Base-by-base conservation (phyloP, 2,113 vertebrate species). In the Aix galericulata region DNA sequence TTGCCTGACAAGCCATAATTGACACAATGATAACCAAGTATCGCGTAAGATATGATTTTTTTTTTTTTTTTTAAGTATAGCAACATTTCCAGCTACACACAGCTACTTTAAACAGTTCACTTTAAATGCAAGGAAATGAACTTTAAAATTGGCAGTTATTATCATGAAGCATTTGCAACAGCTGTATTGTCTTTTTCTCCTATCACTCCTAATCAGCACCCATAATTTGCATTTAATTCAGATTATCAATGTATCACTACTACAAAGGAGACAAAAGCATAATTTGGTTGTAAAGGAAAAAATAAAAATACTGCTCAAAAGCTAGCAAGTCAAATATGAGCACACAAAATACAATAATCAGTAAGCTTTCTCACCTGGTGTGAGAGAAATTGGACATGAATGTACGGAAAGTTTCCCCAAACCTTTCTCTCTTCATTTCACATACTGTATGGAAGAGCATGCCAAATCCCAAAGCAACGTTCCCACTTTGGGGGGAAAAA, bases 391-490 rank as follows among this genome's bases (percentile, higher is more conserved):
- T 42, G 46, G 89, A 31, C 26, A n/a, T 21, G 27, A 88, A 91
- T n/a, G 18, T 40, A 88, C 36, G 17, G 50, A 87, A 91, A 94
- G 62, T 95, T 96, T 94, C 84, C 71, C 71, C 96, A 97, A 92
- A 69, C 53, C 84, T 91, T 83, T 74, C 80, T 91, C 93, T 97
- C 94, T 72, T 96, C 84, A 86, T 95, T 96, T 94, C 90, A 44
- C 84, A 86, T 84, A 14, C 12, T 31, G 2, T 15, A 84, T 77
- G 66, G 82, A 95, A 91, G 48, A 93, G 60, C 63, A 67, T 88
- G 96, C 96, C 97, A 97, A 97, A 97, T 67, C 87, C 95, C 81
- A 82, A 76, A 93, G 93, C 95, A 97, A 93, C 79, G 88, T 96
- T 97, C 96, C 93, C 85, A 88, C 73, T 95, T 93, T 9, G 62